phyloP scores from a whole-genome alignment of 53 echinoderm and acorn worm genomes.

The Holothuria scabra region DNA sequence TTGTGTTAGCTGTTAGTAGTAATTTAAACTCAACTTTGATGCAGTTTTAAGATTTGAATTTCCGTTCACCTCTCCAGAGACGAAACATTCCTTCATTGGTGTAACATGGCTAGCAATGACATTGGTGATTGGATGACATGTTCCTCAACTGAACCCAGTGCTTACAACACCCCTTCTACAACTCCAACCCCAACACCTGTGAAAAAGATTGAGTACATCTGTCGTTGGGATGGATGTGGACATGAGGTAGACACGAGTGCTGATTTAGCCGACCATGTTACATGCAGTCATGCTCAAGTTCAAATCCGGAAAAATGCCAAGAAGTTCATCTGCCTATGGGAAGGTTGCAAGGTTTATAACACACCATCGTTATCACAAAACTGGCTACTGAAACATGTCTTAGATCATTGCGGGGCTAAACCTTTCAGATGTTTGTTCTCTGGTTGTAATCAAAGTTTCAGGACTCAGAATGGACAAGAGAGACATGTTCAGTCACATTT shows the following conservation, averaged over 20 bases:
- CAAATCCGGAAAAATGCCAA: constrained; percentile 81
- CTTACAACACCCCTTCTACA: constrained; percentile 55
- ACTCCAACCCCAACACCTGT: constrained; percentile 61
- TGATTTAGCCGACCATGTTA: constrained; percentile 93
- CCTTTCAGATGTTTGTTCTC: constrained; percentile 90
- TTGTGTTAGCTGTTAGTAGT: no score
- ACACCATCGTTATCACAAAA: constrained; percentile 84
- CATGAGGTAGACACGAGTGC: constrained; percentile 83
- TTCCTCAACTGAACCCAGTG: constrained; percentile 57
- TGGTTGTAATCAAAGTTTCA: constrained; percentile 82
- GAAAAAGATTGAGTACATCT: constrained; percentile 81
- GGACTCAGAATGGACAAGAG: constrained; percentile 78
- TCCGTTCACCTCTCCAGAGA: no score
- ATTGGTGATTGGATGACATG: constrained; percentile 22
- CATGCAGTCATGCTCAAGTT: constrained; percentile 75
- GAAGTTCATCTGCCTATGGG: constrained; percentile 91
- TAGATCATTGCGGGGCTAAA: constrained; percentile 91
- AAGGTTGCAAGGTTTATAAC: constrained; percentile 94
- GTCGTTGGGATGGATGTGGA: constrained; percentile 89
- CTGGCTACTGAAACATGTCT: constrained; percentile 87
- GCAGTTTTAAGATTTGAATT: no score
- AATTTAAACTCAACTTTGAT: no score
- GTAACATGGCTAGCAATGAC: constrained; percentile 8
- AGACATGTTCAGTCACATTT: constrained; percentile 93
- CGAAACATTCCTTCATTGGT: not conserved